Evolutionary conservation across 2,888 invertebrate species (phyloP), one percentile per base, ranked within the genome.

Genomic region (Dynastes maya): DNA sequence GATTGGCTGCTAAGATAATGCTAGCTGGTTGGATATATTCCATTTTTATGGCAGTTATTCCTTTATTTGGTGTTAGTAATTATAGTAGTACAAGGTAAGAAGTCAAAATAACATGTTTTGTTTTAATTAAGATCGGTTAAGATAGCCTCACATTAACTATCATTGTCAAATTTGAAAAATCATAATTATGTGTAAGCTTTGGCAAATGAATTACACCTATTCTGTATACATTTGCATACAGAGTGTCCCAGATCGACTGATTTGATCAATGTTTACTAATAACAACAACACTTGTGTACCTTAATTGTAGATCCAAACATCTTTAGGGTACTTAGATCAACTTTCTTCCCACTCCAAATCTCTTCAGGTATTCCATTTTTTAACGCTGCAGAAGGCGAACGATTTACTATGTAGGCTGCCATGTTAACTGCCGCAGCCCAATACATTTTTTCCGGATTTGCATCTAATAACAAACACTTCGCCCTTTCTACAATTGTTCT

Each of bases 61-160:
- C 97, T 0, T 88, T 97, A 11, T 89, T 94, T 71, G 97, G 97
- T 0, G 92, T 97, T 45, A 96, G 96, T 70, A 95, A 95, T 85
- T 98, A 97, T 86, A 94, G 96, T 11, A 96, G 95, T 65, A 97
- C 97, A 51, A 93, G 93, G 93, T 93, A 85, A 83, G 40, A n/a
- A 63, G 53, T n/a, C 8, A 40, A 32, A 64, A 6, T 5, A 37
- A 74, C 16, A 58, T 22, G 22, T 22, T 22, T 22, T 4, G 32
- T 32, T 32, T 32, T 37, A 37, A 4, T 37, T 37, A 37, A 37
- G 32, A 37, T 37, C 32, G 6, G 22, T 22, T 22, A 22, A 22
- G 22, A 22, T 22, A 22, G 22, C 22, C 22, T 22, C 22, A 22
- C 22, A 22, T 22, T 22, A 22, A 22, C 22, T 22, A 0, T 22